A percentile compares a stretch with the other conserved stretches of the same genome.
Evolutionary conservation across 2,797 vertebrate species (phyloP).

Genomic region (Centroberyx gerrardi): DNA sequence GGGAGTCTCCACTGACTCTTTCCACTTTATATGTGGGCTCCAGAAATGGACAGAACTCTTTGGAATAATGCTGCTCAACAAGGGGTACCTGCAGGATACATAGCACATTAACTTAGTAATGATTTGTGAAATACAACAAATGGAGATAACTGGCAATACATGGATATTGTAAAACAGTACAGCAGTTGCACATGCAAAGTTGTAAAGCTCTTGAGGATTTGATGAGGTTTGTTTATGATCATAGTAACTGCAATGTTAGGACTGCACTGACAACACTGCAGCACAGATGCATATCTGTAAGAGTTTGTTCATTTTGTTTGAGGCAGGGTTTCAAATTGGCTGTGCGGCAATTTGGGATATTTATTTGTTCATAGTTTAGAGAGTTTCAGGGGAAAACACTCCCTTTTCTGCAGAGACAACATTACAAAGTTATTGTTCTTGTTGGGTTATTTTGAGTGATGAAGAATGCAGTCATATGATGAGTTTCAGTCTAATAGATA

Average conservation of each 20-base stretch:
- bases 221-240: conserved; percentile 12
- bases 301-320: conserved; percentile 16
- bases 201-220: conserved; percentile 14
- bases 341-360: conserved; percentile 12
- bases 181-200: no score
- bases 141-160: not conserved
- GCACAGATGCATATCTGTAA: conserved; percentile 9
- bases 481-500: conserved; percentile 14
- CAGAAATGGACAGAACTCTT: conserved; percentile 91
- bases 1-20: conserved; percentile 91
- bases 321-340: conserved; percentile 24
- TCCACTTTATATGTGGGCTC: conserved; percentile 87
- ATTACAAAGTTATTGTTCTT: conserved; percentile 9
- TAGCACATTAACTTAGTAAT: not conserved
- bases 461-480: not conserved
- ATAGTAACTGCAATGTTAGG: conserved; percentile 8
- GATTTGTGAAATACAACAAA: not conserved
- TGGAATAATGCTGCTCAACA: conserved; percentile 92
- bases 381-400: conserved; percentile 28
- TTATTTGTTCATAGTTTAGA: conserved; percentile 22
- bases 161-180: no score
- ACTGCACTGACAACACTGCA: conserved; percentile 2
- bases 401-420: conserved; percentile 18
- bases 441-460: conserved; percentile 6
- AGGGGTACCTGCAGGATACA: conserved; percentile 88